Percentiles rank a stretch among this genome's conserved stretches.
phyloP scores from a whole-genome alignment of 2,888 invertebrate species.

The Oscheius onirici region DNA sequence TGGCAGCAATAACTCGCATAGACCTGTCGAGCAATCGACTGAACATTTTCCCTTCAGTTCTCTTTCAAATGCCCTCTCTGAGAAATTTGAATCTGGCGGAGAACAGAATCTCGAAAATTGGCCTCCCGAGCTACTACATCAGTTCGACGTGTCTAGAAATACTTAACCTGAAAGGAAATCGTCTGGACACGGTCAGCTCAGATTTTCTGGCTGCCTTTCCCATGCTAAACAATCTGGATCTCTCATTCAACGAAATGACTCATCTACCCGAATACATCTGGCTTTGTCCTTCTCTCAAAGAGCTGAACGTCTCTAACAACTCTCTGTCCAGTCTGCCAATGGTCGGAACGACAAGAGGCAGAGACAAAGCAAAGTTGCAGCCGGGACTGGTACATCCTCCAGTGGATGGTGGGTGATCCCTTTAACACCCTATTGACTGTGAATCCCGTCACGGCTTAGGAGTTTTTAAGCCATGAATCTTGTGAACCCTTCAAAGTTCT shows the following conservation, averaged over 20 bases:
- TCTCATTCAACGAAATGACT: constrained; percentile 92
- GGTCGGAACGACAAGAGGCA: constrained; percentile 36
- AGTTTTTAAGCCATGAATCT: too few species aligned
- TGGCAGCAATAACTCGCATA: constrained; percentile 90
- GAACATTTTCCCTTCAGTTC: constrained; percentile 81
- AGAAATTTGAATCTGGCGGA: constrained; percentile 42
- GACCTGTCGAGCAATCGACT: constrained; percentile 91
- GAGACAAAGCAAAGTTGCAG: constrained; percentile 34
- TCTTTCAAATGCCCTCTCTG: constrained; percentile 84
- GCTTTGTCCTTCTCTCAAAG: constrained; percentile 83
- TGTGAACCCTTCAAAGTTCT: too few species aligned
- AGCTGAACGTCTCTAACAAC: constrained; percentile 51
- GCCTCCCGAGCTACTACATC: constrained; percentile 53
- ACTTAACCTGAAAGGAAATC: constrained; percentile 87
- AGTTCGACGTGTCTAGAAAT: constrained; percentile 75
- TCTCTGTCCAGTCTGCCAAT: constrained; percentile 46
- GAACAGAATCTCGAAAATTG: constrained; percentile 42
- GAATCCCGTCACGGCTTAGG: neutral
- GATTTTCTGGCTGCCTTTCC: constrained; percentile 70
- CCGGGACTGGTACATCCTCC: constrained; percentile 14
- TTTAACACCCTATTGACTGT: neutral
- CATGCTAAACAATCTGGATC: constrained; percentile 78
- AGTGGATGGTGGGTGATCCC: constrained; percentile 2
- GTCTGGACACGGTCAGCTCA: constrained; percentile 84
- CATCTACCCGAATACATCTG: constrained; percentile 85